phyloP scores from a whole-genome alignment of 2,888 invertebrate species.

The Rugalucina vietnamica region DNA sequence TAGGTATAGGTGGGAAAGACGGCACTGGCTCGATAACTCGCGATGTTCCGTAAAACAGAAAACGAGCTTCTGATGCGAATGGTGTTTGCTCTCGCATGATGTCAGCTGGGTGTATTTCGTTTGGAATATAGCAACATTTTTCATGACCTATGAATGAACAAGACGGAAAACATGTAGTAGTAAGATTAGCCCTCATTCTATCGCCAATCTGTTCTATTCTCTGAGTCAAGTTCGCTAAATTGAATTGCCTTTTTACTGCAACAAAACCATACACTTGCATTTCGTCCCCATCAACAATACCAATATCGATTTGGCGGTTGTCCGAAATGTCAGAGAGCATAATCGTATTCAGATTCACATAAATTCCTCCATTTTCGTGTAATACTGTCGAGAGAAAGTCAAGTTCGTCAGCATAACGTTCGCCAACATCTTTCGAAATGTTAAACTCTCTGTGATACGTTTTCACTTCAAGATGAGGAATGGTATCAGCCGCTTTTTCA shows the following conservation, averaged over 20 bases:
- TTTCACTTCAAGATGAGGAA: neutral
- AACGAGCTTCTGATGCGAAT: neutral
- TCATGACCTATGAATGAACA: neutral
- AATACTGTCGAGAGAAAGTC: neutral
- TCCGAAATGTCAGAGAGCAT: no score
- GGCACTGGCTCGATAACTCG: neutral
- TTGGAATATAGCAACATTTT: neutral
- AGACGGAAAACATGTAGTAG: neutral
- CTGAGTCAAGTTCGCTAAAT: neutral
- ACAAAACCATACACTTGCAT: neutral
- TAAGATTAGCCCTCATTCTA: no score
- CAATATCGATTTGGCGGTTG: no score
- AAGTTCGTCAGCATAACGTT: neutral
- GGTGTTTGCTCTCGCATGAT: neutral
- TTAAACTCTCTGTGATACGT: no score
- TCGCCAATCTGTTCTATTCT: neutral
- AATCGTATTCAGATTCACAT: neutral
- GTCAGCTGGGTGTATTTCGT: neutral
- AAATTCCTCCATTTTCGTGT: neutral
- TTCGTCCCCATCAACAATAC: no score
- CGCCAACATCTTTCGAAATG: neutral
- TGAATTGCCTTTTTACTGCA: neutral
- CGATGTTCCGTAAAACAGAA: neutral
- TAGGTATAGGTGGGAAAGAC: neutral
- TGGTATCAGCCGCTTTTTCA: neutral